Evolutionary conservation across 2,888 invertebrate species (phyloP), one percentile per base, ranked within the genome.

Genomic region (Ophioninae sp.): DNA sequence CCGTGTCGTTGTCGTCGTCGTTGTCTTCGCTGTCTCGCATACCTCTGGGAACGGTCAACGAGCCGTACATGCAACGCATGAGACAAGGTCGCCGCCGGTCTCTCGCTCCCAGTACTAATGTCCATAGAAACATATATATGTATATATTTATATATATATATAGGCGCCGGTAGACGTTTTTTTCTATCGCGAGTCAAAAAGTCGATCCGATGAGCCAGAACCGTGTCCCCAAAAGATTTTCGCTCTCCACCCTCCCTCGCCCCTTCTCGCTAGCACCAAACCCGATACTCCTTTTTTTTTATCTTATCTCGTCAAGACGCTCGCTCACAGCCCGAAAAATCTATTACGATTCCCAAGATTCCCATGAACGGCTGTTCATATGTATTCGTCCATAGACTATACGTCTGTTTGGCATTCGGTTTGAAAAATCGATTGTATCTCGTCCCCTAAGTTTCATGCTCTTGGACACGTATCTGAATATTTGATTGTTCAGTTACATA

Each of bases 21-120:
- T 85, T 85, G 81, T 79, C 79, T 74, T 59, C 75, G 79, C 81
- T 72, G 76, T 37, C 81, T 74, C 76, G 86, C 77, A 83, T 83
- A 83, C 83, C 83, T 83, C 50, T 78, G 83, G 65, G 74, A 81
- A 77, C 65, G 78, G 69, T 73, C 73, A 65, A 77, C 77, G 82
- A 78, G 70, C 61, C 68, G 62, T 72, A 77, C 80, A 77, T 20
- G 68, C 44, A 76, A 20, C 39, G 41, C 57, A 59, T 5, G 68
- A 61, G 77, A 77, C 77, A 77, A 77, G 77, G 77, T 77, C 77
- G 77, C 68, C 77, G 77, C 77, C 77, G 77, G 77, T 68, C 68
- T 68, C 68, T 68, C 68, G 59, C 68, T 57, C 59, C 23, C 65
- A 67, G 65, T 76, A 76, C 50, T 76, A 68, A 67, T 59, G 41